Evolutionary conservation across 2,888 invertebrate species (phyloP).

Genomic region (Platycheirus rosarum): DNA sequence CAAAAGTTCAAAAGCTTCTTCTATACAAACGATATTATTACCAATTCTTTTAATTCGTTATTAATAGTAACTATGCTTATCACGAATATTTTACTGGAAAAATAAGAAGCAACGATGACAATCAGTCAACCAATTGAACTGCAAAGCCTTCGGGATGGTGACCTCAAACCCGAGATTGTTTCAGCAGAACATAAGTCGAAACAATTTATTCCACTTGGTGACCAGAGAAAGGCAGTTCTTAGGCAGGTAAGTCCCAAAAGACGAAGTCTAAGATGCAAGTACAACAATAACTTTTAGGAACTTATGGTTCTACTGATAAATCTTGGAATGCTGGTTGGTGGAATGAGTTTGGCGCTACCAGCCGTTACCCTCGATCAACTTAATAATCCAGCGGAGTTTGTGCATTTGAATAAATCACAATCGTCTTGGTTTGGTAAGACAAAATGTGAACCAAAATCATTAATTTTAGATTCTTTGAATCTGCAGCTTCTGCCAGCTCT

Average conservation of each 20-base stretch:
- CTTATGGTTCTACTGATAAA: constrained; percentile 81
- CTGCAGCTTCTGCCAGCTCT: constrained; percentile 80
- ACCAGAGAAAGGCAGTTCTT: constrained; percentile 78
- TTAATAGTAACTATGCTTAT: too few relatives aligned
- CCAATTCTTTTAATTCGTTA: too few relatives aligned
- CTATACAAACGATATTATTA: too few relatives aligned
- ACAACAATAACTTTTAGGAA: constrained; percentile 68
- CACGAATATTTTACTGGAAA: too few relatives aligned
- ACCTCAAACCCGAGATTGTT: constrained; percentile 74
- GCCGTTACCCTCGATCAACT: constrained; percentile 79
- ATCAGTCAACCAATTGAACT: constrained; percentile 16
- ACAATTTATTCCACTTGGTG: constrained; percentile 77
- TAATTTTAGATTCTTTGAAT: background rate
- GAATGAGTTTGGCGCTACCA: constrained; percentile 81
- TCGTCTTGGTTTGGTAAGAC: constrained; percentile 81
- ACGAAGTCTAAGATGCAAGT: background rate
- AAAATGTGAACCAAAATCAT: background rate
- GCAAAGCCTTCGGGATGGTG: constrained; percentile 58
- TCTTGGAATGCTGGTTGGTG: constrained; percentile 79
- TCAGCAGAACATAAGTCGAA: constrained; percentile 75
- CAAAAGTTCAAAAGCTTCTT: too few relatives aligned
- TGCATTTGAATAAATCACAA: constrained; percentile 77
- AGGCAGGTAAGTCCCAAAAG: constrained; percentile 78
- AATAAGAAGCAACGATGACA: constrained; percentile 27
- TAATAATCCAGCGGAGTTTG: constrained; percentile 76